phyloP scores from a whole-genome alignment of 2,113 vertebrate species.

The Sterna hirundo region DNA sequence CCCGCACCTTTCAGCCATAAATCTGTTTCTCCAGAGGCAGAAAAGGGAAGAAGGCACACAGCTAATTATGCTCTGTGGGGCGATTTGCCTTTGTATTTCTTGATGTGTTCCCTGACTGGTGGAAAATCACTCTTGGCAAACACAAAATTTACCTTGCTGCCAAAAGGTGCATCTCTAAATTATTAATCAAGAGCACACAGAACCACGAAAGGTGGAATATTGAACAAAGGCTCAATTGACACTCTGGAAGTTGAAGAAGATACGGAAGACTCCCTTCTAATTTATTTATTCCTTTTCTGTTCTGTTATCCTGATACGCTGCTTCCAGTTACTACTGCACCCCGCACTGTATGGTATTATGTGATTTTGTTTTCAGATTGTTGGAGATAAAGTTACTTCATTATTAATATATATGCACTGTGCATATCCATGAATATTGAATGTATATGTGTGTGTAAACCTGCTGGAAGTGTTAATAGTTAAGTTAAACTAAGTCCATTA shows the following conservation, averaged over 20 bases:
- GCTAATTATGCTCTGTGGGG: background rate
- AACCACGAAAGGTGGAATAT: slow-evolving; percentile 39
- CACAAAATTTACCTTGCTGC: slow-evolving; percentile 36
- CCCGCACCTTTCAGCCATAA: background rate
- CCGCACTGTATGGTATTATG: slow-evolving; percentile 53
- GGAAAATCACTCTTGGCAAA: slow-evolving; percentile 59
- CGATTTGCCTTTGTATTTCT: slow-evolving; percentile 24
- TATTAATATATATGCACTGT: slow-evolving; percentile 66
- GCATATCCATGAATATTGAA: slow-evolving; percentile 67
- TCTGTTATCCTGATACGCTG: slow-evolving; percentile 59
- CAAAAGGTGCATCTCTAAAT: slow-evolving; percentile 47
- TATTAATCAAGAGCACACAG: slow-evolving; percentile 45
- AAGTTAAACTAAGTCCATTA: slow-evolving; percentile 76
- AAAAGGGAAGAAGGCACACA: background rate
- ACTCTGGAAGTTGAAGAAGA: slow-evolving; percentile 65
- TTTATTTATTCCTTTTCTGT: slow-evolving; percentile 80
- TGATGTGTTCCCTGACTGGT: background rate
- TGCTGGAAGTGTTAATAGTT: slow-evolving; percentile 69
- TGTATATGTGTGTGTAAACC: slow-evolving; percentile 27
- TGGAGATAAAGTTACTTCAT: slow-evolving; percentile 71
- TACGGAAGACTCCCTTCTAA: slow-evolving; percentile 78
- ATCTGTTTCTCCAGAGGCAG: background rate
- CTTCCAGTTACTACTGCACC: slow-evolving; percentile 68
- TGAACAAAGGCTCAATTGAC: slow-evolving; percentile 64
- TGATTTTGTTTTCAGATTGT: slow-evolving; percentile 72